Base-by-base conservation (phyloP, 2,113 vertebrate species). In the Morone chrysops region DNA sequence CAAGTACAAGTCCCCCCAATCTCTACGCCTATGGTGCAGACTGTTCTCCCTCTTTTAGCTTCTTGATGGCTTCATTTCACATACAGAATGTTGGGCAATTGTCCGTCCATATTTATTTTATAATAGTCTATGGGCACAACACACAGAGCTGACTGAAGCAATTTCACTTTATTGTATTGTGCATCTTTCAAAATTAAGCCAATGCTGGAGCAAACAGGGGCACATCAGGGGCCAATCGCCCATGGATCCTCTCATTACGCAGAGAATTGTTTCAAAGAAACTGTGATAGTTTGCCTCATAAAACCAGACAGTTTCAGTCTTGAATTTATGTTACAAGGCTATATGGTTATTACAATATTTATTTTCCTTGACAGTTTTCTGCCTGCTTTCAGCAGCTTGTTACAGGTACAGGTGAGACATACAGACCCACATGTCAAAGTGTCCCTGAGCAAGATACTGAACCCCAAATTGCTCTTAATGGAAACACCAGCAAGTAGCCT, bases 281-380 rank as follows among this genome's bases (percentile, higher is more conserved):
- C 16, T 47, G 50, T 53, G 68, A 76, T 56, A 63, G 11, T 60
- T 43, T 69, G 47, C 13, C 3, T 17, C 4, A 82, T 12, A 22
- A 40, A 78, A 69, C 36, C 9, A 51, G 25, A 73, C 40, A 22
- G 53, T 57, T 14, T 68, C 20, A 61, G 10, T n/a, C 41, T 16
- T 38, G 10, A 63, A 47, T 50, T 70, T 14, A 56, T 57, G 17
- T 59, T 25, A 20, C 56, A 1, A 31, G 47, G n/a, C 53, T 57
- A 53, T 9, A 36, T 47, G 9, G 13, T 45, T 63, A 4, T 51
- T 47, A 54, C 66, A 71, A 66, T 40, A 78, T 56, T 20, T 61
- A 36, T 82, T 67, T 70, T 25, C 65, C 22, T 8, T 57, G 38
- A 78, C 47, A 70, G 47, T 38, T 65, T 56, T 70, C 54, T 61